A percentile compares a stretch with the other conserved stretches of the same genome.
These are phyloP conservation scores for Etheostoma perlongum DNA, from an alignment of 2,797 vertebrate genomes.

Conservation along the genomic window DNA sequence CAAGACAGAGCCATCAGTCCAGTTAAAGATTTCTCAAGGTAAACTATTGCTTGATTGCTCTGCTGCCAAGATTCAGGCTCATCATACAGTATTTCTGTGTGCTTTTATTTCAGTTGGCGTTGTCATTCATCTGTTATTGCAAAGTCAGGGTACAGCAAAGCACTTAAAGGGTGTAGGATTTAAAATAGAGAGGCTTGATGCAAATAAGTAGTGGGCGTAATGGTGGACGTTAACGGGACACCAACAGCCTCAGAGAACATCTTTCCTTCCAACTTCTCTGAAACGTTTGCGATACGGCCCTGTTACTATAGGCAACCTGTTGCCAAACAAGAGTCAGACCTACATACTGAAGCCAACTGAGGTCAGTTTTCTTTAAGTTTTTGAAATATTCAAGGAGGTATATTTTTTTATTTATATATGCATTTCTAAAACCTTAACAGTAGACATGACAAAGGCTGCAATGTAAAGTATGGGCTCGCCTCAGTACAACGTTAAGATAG, in stretches of 20 bases:
- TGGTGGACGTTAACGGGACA: not conserved
- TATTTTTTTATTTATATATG: slow-evolving; percentile 35
- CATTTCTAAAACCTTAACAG: slow-evolving; percentile 50
- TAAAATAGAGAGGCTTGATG: not conserved
- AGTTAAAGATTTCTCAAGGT: not conserved
- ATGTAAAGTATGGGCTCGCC: slow-evolving; percentile 32
- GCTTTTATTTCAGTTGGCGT: slow-evolving; percentile 20
- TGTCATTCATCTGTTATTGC: slow-evolving; percentile 20
- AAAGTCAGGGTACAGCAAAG: slow-evolving; percentile 24
- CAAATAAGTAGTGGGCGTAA: too few species aligned
- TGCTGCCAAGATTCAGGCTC: slow-evolving; percentile 10
- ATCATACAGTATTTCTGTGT: not conserved
- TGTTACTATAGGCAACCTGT: not conserved
- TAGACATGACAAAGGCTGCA: slow-evolving; percentile 56
- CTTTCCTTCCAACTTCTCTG: slow-evolving; percentile 17
- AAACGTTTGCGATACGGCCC: not conserved
- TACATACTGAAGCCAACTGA: slow-evolving; percentile 36
- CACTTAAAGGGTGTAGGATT: slow-evolving; percentile 23
- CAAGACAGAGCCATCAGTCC: slow-evolving; percentile 2
- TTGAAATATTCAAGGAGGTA: slow-evolving; percentile 28
- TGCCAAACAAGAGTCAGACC: slow-evolving; percentile 19
- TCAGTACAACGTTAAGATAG: slow-evolving; percentile 2
- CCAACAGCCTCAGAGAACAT: not conserved
- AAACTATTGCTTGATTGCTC: slow-evolving; percentile 17
- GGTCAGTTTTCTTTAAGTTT: slow-evolving; percentile 31